A percentile compares a stretch with the other conserved stretches of the same genome.
Conservation (phyloP, 2,113 vertebrate species). For the Osmerus eperlanus region DNA sequence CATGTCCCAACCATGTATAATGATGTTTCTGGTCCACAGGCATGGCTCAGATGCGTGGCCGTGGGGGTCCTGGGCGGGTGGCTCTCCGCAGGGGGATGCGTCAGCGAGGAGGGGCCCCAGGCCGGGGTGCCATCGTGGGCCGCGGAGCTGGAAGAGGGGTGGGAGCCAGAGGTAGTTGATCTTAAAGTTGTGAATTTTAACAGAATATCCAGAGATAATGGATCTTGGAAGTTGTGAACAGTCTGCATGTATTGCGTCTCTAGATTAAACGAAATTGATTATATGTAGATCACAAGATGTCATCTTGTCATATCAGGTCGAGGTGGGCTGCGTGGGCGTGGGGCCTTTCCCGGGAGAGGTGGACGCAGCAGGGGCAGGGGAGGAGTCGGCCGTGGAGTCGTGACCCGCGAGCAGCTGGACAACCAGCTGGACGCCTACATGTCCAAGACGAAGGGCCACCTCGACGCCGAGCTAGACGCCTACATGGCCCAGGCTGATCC, state of each 20-base stretch:
- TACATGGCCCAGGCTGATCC: conserved; percentile 98
- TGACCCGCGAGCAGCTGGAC: conserved; percentile 95
- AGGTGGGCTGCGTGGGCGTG: conserved; percentile 82
- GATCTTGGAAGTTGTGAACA: not conserved
- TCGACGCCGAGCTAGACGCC: conserved; percentile 94
- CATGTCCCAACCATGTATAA: too few species aligned
- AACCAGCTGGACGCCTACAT: conserved; percentile 98
- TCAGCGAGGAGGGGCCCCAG: conserved; percentile 72
- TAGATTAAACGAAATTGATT: not conserved
- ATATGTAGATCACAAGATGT: not conserved
- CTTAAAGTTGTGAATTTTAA: not conserved
- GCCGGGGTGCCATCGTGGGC: conserved; percentile 80
- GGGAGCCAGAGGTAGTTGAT: conserved; percentile 22
- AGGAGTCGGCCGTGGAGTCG: conserved; percentile 64
- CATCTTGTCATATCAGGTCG: conserved; percentile 73
- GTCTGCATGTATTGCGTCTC: not conserved
- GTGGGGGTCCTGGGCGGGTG: conserved; percentile 81
- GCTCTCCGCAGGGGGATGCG: conserved; percentile 79
- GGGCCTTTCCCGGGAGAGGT: conserved; percentile 75
- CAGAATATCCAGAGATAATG: not conserved
- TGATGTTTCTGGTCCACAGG: conserved; percentile 45
- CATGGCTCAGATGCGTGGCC: conserved; percentile 78
- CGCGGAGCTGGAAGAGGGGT: conserved; percentile 81
- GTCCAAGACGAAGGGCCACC: conserved; percentile 97
- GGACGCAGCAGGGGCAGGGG: conserved; percentile 81